Base-by-base conservation (phyloP, 2,113 vertebrate genomes). In the Xenotilapia flavipinnis region DNA sequence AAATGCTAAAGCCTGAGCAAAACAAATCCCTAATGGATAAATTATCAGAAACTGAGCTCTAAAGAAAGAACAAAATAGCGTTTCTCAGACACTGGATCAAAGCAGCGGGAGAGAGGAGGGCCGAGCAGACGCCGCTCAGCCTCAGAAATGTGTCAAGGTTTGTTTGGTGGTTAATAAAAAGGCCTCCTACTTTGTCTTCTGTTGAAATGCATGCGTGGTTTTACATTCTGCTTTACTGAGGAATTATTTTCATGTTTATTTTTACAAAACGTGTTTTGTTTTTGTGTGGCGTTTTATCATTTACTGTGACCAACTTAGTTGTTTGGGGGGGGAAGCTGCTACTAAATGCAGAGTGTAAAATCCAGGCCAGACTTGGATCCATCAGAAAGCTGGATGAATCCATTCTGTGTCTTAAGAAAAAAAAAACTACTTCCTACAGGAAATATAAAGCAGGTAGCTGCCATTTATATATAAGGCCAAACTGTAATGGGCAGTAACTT, bases 11-110 rank as follows among this genome's bases (percentile, higher is more conserved):
- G 81, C 84, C 77, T 31, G 5, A 54, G 79, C 60, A 55, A 89
- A 89, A 82, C 79, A 47, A 92, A 28, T 92, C 91, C 87, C 90
- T 62, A 60, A 86, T 89, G 90, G 89, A 87, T 90, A 91, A 91
- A 91, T 92, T 80, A 92, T 77, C 8, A 62, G 73, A 86, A 87
- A 83, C 77, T 9, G 51, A 62, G 75, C 17, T n/a, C 33, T n/a
- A 33, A 47, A 82, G 47, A 88, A 36, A 79, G 5, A 5, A 82
- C 38, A 65, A 55, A 47, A 85, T 9, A 23, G 84, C 6, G 8
- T 83, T 82, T 85, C 60, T 77, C 21, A 86, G 58, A 88, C 54
- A 26, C 14, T 1, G 53, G 86, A 92, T 92, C 73, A 92, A 91
- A 93, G 91, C n/a, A 42, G 49, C 42, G 36, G 40, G 33, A 40